These are phyloP conservation scores for Procavia capensis DNA, from an alignment of 2,113 vertebrate species.

Conservation along the genomic window DNA sequence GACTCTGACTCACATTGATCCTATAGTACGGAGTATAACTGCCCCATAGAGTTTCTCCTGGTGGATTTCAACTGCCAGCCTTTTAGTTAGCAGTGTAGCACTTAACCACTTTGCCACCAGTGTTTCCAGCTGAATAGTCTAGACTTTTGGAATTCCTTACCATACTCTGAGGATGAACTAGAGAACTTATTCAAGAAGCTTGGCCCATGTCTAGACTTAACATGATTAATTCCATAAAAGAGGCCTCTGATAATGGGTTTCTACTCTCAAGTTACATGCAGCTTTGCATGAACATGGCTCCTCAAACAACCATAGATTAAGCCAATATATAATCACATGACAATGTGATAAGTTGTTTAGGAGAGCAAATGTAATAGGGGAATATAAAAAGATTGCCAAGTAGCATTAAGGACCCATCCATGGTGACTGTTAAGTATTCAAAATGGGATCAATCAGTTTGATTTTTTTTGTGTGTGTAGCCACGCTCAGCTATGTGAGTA, in stretches of 20 bases:
- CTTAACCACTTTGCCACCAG: too few species aligned
- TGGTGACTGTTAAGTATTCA: slow-evolving; percentile 11
- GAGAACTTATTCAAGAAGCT: not conserved
- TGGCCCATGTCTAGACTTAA: not conserved
- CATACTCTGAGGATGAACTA: not conserved
- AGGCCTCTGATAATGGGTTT: not conserved
- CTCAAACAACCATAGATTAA: not conserved
- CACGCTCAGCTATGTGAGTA: not conserved
- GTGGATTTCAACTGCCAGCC: too few species aligned
- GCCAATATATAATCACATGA: not conserved
- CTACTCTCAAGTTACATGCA: not conserved
- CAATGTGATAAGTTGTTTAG: not conserved
- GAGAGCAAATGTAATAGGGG: not conserved
- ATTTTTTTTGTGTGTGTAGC: not conserved
- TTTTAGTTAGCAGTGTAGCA: too few species aligned
- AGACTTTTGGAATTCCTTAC: not conserved
- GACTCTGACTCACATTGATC: too few species aligned
- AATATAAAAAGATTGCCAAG: not conserved
- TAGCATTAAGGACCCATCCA: not conserved
- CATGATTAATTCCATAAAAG: not conserved
- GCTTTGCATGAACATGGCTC: not conserved
- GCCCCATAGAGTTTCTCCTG: too few species aligned
- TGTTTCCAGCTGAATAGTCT: too few species aligned
- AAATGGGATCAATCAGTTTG: not conserved
- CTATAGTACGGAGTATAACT: too few species aligned